phyloP scores from a whole-genome alignment of 1,140 invertebrate species.

The Cataglyphis hispanica region DNA sequence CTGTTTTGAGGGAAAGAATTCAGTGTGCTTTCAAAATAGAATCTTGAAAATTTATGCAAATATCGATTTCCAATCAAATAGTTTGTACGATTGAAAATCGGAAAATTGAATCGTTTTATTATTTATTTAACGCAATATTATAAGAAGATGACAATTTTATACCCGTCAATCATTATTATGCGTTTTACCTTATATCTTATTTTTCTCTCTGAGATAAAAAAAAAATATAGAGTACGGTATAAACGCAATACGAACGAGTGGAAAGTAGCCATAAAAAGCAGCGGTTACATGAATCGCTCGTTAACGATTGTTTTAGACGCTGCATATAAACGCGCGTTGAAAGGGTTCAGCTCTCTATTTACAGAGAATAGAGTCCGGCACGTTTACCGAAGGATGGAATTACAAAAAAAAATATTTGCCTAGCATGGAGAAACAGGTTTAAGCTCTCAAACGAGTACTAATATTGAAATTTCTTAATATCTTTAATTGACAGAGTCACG shows the following conservation, averaged over 20 bases:
- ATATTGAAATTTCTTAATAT: constrained; percentile 32
- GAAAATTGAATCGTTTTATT: constrained; percentile 19
- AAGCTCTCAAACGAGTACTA: not conserved
- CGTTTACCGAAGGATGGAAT: not conserved
- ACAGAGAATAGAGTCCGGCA: not conserved
- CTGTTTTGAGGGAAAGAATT: not conserved
- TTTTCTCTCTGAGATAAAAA: not conserved
- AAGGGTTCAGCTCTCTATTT: not conserved
- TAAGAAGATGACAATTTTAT: not conserved
- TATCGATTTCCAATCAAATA: constrained; percentile 4
- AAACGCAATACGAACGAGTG: not conserved
- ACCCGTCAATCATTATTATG: constrained; percentile 9
- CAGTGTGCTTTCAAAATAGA: not conserved
- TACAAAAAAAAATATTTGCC: not conserved
- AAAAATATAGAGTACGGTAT: constrained; percentile 7
- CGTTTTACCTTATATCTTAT: not conserved
- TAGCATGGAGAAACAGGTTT: not conserved
- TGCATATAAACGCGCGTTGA: not conserved
- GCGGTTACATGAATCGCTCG: constrained; percentile 9
- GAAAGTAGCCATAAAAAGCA: constrained; percentile 7
- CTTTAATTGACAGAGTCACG: not conserved
- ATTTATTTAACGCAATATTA: constrained; percentile 1
- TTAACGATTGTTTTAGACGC: constrained; percentile 30
- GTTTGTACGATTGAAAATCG: constrained; percentile 27
- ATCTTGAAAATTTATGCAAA: not conserved